Percentiles rank a stretch among this genome's conserved stretches.
Conservation (phyloP, 2,797 vertebrate genomes). For the Sus cebifrons region DNA sequence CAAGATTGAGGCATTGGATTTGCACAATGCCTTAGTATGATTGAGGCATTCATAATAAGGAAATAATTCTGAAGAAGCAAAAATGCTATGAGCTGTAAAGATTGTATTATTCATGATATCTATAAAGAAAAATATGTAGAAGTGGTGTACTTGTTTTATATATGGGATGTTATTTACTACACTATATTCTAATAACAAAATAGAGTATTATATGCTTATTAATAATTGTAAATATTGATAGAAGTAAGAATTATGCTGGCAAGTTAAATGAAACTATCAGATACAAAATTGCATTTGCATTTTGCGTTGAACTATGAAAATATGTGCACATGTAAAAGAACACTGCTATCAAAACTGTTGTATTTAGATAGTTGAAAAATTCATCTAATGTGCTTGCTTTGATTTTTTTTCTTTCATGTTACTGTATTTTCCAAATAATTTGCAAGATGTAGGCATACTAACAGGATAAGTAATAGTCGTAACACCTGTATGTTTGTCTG, state of each 20-base stretch:
- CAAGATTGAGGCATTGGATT: background rate
- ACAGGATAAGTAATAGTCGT: background rate
- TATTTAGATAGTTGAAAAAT: background rate
- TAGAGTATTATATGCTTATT: background rate
- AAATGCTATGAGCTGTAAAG: background rate
- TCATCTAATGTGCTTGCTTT: slow-evolving; percentile 17
- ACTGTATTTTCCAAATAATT: slow-evolving; percentile 41
- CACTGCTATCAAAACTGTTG: background rate
- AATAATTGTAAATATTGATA: slow-evolving; percentile 25
- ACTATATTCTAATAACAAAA: background rate
- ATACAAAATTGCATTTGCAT: background rate
- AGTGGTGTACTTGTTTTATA: background rate
- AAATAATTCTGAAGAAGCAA: slow-evolving; percentile 65
- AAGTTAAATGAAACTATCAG: slow-evolving; percentile 14
- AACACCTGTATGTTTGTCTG: background rate
- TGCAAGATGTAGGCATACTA: background rate
- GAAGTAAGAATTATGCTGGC: background rate
- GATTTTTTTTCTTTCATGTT: slow-evolving; percentile 43
- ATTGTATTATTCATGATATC: background rate
- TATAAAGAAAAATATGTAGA: slow-evolving; percentile 21
- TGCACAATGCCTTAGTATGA: too few relatives aligned
- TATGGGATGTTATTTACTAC: background rate
- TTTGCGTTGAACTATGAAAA: slow-evolving; percentile 9
- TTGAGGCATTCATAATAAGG: background rate
- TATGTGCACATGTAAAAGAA: background rate